phyloP scores from a whole-genome alignment of 2,113 vertebrate genomes.

The Pangasianodon gigas region DNA sequence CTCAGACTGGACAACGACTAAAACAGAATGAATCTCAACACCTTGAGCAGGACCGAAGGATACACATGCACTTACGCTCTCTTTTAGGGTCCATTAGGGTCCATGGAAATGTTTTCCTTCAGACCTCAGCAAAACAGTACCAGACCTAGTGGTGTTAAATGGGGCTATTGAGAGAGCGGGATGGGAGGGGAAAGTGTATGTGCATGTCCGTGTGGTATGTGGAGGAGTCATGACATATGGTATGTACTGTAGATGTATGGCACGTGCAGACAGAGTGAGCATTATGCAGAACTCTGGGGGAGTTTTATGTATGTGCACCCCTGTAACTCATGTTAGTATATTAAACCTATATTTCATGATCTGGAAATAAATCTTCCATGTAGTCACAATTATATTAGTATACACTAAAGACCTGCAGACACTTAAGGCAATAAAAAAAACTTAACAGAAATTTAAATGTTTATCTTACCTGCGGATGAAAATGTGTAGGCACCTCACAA shows the following conservation, averaged over 20 bases:
- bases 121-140: constrained; percentile 43
- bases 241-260: constrained; percentile 45
- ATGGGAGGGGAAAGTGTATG: neutral
- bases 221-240: constrained; percentile 48
- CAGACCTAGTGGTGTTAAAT: constrained; percentile 33
- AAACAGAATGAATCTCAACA: constrained; percentile 39
- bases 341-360: constrained; percentile 33
- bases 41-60: neutral
- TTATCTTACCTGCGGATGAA: neutral
- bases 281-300: constrained; percentile 7
- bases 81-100: constrained; percentile 32
- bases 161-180: constrained; percentile 21
- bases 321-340: constrained; percentile 10
- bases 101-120: constrained; percentile 42
- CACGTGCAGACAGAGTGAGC: constrained; percentile 38
- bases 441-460: neutral
- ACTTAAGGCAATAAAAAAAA: neutral
- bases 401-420: neutral
- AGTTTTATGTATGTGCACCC: constrained; percentile 7
- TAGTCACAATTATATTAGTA: neutral
- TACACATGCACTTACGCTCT: neutral
- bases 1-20: constrained; percentile 43
- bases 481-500: neutral
- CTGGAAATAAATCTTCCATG: neutral
- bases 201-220: constrained; percentile 40